These are phyloP conservation scores for Trinorchestia longiramus DNA, from an alignment of 1,140 invertebrate genomes.

Conservation along the genomic window DNA sequence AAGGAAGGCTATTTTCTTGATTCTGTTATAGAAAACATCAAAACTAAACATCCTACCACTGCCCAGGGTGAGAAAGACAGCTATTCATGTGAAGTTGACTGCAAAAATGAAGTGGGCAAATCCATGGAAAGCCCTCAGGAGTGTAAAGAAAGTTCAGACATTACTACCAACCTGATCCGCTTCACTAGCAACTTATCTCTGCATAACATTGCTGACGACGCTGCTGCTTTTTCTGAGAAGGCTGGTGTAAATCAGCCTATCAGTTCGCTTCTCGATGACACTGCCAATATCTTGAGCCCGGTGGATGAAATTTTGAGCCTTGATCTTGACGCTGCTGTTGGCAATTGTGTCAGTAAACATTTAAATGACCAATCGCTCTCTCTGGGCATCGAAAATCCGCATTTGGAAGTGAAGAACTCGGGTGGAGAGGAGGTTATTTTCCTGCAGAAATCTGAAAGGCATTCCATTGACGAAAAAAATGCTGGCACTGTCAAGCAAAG, in stretches of 20 bases:
- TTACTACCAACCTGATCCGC: not conserved
- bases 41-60: not conserved
- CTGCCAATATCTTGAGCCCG: not conserved
- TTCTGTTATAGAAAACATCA: not conserved
- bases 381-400: not conserved
- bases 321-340: not conserved
- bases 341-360: not conserved
- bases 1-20: not conserved
- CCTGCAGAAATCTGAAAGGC: not conserved
- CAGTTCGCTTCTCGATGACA: not conserved
- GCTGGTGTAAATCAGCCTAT: not conserved
- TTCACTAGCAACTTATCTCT: slow-evolving; percentile 35
- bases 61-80: not conserved
- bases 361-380: not conserved
- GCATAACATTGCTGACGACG: not conserved
- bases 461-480: not conserved
- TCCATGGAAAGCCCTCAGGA: not conserved
- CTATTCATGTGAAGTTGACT: not conserved
- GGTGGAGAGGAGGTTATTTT: not conserved
- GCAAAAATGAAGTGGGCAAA: not conserved
- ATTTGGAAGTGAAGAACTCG: not conserved
- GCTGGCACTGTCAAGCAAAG: not conserved
- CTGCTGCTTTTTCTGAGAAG: not conserved
- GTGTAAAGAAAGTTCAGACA: not conserved
- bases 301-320: not conserved